These are phyloP conservation scores for Megastigmus dorsalis DNA, from an alignment of 2,888 invertebrate genomes.

Conservation along the genomic window DNA sequence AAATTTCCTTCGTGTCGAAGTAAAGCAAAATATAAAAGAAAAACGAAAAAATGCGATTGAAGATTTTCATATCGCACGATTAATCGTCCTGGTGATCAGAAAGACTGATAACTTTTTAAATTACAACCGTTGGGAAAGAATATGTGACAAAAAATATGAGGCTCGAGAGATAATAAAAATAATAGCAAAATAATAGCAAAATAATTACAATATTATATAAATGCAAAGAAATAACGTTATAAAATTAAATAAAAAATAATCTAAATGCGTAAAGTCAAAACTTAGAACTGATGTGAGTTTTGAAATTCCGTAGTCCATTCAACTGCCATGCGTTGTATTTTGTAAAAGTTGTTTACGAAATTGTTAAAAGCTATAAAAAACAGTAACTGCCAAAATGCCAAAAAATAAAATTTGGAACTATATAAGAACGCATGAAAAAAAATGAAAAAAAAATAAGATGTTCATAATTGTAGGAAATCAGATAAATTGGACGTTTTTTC, in stretches of 20 bases:
- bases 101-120: slow-evolving; percentile 53
- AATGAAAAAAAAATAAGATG: neutral
- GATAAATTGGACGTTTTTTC: neutral
- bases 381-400: too few relatives aligned
- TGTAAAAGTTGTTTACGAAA: slow-evolving; percentile 14
- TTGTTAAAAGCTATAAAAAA: neutral
- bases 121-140: slow-evolving; percentile 4
- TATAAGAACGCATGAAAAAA: neutral
- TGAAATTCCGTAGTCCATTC: slow-evolving; percentile 11
- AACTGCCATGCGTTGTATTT: slow-evolving; percentile 26
- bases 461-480: neutral
- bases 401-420: neutral
- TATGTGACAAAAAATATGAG: slow-evolving; percentile 14
- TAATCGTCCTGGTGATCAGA: slow-evolving; percentile 41
- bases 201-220: slow-evolving; percentile 30
- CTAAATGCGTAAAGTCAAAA: slow-evolving; percentile 31
- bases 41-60: slow-evolving; percentile 9
- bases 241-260: slow-evolving; percentile 30
- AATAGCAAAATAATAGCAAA: slow-evolving; percentile 27
- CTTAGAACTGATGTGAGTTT: slow-evolving; percentile 30
- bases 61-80: slow-evolving; percentile 22
- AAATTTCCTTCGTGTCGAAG: neutral
- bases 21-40: neutral
- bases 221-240: slow-evolving; percentile 27
- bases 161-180: slow-evolving; percentile 35